Conservation (phyloP, 2,797 vertebrate genomes). For the Sardinella longiceps region DNA sequence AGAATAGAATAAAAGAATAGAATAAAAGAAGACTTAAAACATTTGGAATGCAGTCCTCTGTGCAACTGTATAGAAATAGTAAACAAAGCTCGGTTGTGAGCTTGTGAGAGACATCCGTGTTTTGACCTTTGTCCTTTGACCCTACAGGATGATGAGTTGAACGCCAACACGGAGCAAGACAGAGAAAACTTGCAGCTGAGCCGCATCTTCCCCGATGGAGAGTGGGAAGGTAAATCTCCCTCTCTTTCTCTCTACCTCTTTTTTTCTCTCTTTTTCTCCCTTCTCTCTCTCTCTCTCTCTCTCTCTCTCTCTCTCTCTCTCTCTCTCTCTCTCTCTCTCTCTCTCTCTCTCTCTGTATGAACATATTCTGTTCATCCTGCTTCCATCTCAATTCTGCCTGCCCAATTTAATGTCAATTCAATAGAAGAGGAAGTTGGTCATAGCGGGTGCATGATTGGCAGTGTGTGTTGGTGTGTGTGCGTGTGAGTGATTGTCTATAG, state of each 20-base stretch:
- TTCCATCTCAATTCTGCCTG: not conserved
- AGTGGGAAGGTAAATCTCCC: slow-evolving; percentile 62
- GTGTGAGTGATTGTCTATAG: not conserved
- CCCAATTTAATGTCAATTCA: too few relatives aligned
- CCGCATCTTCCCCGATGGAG: slow-evolving; percentile 14
- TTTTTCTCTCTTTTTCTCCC: not conserved
- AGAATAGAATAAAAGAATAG: too few relatives aligned
- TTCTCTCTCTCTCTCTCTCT: not conserved
- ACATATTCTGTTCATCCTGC: not conserved
- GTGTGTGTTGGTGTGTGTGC: not conserved
- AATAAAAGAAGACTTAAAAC: too few relatives aligned
- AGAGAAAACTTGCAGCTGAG: not conserved
- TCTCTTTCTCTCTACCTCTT: too few relatives aligned
- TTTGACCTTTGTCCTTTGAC: not conserved
- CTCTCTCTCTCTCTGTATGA: not conserved
- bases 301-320: not conserved
- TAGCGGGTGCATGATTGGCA: too few relatives aligned
- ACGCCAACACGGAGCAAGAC: slow-evolving; percentile 10
- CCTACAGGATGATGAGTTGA: slow-evolving; percentile 2
- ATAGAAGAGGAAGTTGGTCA: not conserved
- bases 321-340: not conserved
- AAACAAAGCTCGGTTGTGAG: not conserved
- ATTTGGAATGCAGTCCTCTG: too few relatives aligned
- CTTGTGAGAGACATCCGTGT: not conserved
- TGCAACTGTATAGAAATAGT: too few relatives aligned